Percentiles rank a stretch among this genome's conserved stretches.
Evolutionary conservation across 1,140 invertebrate genomes (phyloP).

Genomic region (Formica selysi): DNA sequence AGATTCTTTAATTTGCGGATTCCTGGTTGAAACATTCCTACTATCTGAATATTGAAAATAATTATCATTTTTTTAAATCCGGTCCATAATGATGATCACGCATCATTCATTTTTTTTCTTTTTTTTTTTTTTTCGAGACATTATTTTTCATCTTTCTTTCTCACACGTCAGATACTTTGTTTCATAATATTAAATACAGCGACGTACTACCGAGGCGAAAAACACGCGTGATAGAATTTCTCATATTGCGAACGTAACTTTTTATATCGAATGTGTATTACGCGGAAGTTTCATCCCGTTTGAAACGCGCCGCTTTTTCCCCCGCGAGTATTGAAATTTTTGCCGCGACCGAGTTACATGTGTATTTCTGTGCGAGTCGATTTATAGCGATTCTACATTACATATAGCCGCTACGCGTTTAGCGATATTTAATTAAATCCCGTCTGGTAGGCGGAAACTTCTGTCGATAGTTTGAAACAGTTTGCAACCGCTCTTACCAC

Average conservation of each 20-base stretch:
- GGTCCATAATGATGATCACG: neutral
- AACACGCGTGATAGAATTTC: conserved; percentile 29
- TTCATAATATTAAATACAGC: neutral
- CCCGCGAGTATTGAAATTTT: conserved; percentile 49
- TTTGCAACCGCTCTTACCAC: conserved; percentile 75
- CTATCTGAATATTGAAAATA: neutral
- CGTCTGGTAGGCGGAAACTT: conserved; percentile 75
- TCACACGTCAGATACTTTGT: neutral
- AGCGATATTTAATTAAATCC: conserved; percentile 83
- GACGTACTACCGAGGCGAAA: neutral
- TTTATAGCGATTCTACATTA: conserved; percentile 56
- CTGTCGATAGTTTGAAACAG: conserved; percentile 82
- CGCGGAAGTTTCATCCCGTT: conserved; percentile 32
- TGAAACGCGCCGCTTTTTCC: conserved; percentile 43
- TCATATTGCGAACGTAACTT: conserved; percentile 35
- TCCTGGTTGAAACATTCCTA: neutral
- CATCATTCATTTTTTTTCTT: neutral
- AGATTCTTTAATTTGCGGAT: conserved; percentile 29
- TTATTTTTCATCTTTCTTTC: neutral
- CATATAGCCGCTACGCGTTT: conserved; percentile 49
- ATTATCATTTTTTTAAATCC: neutral
- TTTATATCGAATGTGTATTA: conserved; percentile 55
- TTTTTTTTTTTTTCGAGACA: no score
- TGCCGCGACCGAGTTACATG: conserved; percentile 48
- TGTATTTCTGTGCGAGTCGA: conserved; percentile 31